These are phyloP conservation scores for Amyelois transitella DNA, from an alignment of 1,140 invertebrate genomes.

Conservation along the genomic window DNA sequence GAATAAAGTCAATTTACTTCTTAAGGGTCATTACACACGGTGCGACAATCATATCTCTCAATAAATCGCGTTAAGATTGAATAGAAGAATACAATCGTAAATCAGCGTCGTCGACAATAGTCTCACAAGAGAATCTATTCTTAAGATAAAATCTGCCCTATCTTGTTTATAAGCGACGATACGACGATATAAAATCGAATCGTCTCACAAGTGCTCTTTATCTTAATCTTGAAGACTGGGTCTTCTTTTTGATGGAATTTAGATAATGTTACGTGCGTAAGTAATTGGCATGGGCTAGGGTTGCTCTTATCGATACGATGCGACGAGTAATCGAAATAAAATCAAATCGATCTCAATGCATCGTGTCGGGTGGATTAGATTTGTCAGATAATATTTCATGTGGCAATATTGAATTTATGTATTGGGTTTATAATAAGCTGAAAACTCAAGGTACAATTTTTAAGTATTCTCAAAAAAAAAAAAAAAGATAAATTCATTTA, in stretches of 20 bases:
- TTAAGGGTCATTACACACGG: background rate
- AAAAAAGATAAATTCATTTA: too few species aligned
- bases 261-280: constrained; percentile 49
- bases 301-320: constrained; percentile 41
- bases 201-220: constrained; percentile 23
- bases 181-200: constrained; percentile 47
- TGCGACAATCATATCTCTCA: background rate
- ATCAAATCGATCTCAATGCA: constrained; percentile 44
- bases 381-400: background rate
- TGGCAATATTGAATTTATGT: too few species aligned
- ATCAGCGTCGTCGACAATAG: constrained; percentile 16
- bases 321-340: constrained; percentile 63
- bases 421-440: too few species aligned
- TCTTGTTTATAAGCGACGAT: constrained; percentile 32
- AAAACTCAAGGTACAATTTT: too few species aligned
- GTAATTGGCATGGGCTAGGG: constrained; percentile 56
- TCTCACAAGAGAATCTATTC: constrained; percentile 4
- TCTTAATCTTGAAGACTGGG: constrained; percentile 31
- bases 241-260: constrained; percentile 56
- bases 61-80: background rate
- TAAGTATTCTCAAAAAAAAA: too few species aligned
- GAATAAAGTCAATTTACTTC: background rate
- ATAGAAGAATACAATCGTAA: constrained; percentile 13
- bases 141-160: constrained; percentile 16
- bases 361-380: constrained; percentile 3